A percentile compares a stretch with the other conserved stretches of the same genome.
Conservation (phyloP, 2,797 vertebrate species). For the Poeciliopsis presidionis region DNA sequence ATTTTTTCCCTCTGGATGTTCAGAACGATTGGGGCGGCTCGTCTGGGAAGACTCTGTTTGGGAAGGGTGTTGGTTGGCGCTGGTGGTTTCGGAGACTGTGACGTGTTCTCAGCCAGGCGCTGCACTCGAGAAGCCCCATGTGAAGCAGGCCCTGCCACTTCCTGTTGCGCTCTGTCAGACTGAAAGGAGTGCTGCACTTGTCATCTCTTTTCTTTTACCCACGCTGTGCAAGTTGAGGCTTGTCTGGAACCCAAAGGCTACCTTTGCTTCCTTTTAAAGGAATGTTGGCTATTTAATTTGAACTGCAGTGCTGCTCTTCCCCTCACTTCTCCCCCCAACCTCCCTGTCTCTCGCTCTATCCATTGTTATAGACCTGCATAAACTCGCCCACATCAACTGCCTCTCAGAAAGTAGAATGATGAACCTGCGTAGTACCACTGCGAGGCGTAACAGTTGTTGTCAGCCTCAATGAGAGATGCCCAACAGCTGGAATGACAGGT, state of each 20-base stretch:
- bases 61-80: constrained; percentile 46
- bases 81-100: constrained; percentile 50
- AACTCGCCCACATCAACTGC: constrained; percentile 45
- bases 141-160: constrained; percentile 75
- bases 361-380: constrained; percentile 52
- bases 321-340: constrained; percentile 43
- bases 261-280: constrained; percentile 79
- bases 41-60: constrained; percentile 10
- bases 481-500: constrained; percentile 57
- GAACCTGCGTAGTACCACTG: constrained; percentile 25
- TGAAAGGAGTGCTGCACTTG: constrained; percentile 68
- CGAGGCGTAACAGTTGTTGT: constrained; percentile 22
- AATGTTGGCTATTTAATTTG: constrained; percentile 74
- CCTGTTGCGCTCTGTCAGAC: constrained; percentile 75
- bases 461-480: constrained; percentile 38
- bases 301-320: constrained; percentile 43
- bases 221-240: constrained; percentile 70
- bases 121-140: constrained; percentile 67
- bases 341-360: constrained; percentile 19
- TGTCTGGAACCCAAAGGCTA: constrained; percentile 76
- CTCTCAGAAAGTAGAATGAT: constrained; percentile 28
- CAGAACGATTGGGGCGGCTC: neutral
- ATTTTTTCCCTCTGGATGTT: neutral
- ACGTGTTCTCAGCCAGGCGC: constrained; percentile 47
- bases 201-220: constrained; percentile 42